Base-by-base conservation (phyloP, 2,113 vertebrate genomes). In the Bubo blakistoni region DNA sequence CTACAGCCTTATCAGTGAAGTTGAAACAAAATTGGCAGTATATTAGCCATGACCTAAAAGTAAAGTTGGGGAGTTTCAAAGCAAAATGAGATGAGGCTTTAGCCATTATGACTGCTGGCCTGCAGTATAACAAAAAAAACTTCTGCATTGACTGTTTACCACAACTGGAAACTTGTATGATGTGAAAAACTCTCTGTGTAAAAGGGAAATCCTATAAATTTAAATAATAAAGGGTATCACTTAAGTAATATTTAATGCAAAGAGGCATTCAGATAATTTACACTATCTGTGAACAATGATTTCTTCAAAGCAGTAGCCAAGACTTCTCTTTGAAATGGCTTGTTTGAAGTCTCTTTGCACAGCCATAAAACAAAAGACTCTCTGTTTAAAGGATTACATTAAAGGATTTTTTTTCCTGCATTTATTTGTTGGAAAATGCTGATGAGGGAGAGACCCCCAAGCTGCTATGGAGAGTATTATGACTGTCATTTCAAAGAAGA, bases 321-420 rank as follows among this genome's bases (percentile, higher is more conserved):
- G 36, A 93, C 72, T 88, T 73, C 81, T 73, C 78, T 95, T 96
- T 96, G 92, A 96, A 97, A 92, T 0, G 1, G 52, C 66, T 85
- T 73, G 57, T 96, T 96, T 96, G 94, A 97, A 95, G 82, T 83
- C 16, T 81, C 61, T 84, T 87, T 82, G 51, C 66, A 82, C 1
- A 27, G 42, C 36, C 58, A 69, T 96, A 91, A 97, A 95, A 95
- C 91, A 97, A 96, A 96, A 93, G 89, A 63, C 47, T 71, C 70
- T 67, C 81, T 97, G 89, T 97, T 94, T 96, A 93, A 90, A 92
- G 86, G 65, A 95, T 94, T 94, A 86, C 44, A 87, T 82, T 95
- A 92, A 93, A 87, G 42, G 44, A 67, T 36, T 24, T 10, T 24
- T 74, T 91, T 61, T 36, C 25, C 29, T 16, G 7, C 18, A 88